Conservation (phyloP, 2,797 vertebrate genomes). For the Glossophaga mutica region DNA sequence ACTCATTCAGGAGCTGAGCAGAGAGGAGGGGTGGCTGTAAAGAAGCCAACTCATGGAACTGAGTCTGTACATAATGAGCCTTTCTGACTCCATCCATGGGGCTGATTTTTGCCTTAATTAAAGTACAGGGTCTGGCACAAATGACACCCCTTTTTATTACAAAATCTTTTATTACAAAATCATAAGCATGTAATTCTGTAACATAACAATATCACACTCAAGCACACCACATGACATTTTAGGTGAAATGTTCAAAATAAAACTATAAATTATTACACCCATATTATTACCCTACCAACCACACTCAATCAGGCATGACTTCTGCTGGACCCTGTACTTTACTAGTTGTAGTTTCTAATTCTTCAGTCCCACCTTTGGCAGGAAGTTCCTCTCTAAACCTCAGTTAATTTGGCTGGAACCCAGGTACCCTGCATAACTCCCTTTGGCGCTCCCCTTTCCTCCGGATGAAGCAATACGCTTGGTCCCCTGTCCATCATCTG, state of each 20-base stretch:
- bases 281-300: too few species aligned
- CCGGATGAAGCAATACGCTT: background rate
- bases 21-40: background rate
- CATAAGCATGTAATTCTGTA: too few species aligned
- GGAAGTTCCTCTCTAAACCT: background rate
- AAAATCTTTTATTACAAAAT: too few species aligned
- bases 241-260: too few species aligned
- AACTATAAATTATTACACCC: too few species aligned
- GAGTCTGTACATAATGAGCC: background rate
- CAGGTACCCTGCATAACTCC: background rate
- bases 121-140: too few species aligned
- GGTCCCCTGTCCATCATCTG: background rate
- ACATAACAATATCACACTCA: too few species aligned
- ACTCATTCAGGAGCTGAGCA: background rate
- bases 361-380: background rate
- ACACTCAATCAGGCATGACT: too few species aligned
- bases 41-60: background rate
- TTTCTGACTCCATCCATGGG: background rate
- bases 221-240: too few species aligned
- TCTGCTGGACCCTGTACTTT: background rate
- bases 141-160: too few species aligned
- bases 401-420: background rate
- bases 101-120: background rate
- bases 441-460: background rate
- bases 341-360: background rate